Percentiles rank a stretch among this genome's conserved stretches.
phyloP scores from a whole-genome alignment of 2,797 vertebrate species.

The Fundulus diaphanus region DNA sequence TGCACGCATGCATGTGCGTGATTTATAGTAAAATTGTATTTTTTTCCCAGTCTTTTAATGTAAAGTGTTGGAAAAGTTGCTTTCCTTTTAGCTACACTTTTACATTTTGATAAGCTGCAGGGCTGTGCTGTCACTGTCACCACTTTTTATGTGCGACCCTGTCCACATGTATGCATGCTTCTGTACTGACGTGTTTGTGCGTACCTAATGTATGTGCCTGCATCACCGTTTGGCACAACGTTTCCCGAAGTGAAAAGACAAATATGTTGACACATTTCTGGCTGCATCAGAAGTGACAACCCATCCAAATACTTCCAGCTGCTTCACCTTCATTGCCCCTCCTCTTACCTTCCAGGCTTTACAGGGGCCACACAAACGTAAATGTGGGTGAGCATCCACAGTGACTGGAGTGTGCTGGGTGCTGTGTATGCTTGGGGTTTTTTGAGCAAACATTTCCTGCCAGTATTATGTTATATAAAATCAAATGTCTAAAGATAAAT shows the following conservation, averaged over 20 bases:
- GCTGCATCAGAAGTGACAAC: constrained; percentile 55
- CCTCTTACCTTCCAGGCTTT: constrained; percentile 23
- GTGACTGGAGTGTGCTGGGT: constrained; percentile 29
- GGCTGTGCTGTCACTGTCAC: constrained; percentile 48
- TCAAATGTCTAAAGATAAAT: background rate
- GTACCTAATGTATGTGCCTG: constrained; percentile 3
- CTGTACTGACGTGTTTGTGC: constrained; percentile 17
- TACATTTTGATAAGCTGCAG: constrained; percentile 34
- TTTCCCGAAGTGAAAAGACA: constrained; percentile 43
- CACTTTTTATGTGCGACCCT: background rate
- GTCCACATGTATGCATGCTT: constrained; percentile 23
- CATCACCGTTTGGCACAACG: constrained; percentile 12
- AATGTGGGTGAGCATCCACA: constrained; percentile 60
- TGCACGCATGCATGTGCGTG: too few species aligned
- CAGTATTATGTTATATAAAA: background rate
- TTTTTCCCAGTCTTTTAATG: too few species aligned
- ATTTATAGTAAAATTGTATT: too few species aligned
- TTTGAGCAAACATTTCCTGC: background rate
- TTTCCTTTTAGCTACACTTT: constrained; percentile 13
- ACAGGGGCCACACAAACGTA: constrained; percentile 17
- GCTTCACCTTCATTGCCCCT: constrained; percentile 36
- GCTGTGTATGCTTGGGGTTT: background rate
- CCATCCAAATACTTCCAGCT: constrained; percentile 33
- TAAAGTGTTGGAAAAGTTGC: constrained; percentile 4
- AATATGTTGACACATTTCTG: constrained; percentile 38